Base-by-base conservation (phyloP, 1,140 invertebrate species). In the Dolichoris vasculosae region DNA sequence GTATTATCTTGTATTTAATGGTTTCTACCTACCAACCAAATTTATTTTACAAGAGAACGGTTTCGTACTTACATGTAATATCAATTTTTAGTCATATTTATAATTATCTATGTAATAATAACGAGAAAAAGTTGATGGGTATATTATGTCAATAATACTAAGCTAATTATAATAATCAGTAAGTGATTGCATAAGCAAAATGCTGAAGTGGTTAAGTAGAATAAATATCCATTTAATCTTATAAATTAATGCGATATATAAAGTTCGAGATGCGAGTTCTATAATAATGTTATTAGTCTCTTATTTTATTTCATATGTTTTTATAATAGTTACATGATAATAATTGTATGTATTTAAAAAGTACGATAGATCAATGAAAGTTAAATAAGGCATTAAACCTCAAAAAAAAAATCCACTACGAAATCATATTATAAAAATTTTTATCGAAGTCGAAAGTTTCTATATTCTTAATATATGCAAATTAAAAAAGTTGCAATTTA, bases 401-500 rank as follows among this genome's bases (percentile, higher is more conserved):
- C 13, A 26, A 4, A 59, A 23, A n/a, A n/a, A 59, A 59, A 59
- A 59, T 26, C 13, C 4, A 59, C 23, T 67, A 35, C 3, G 30
- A 69, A 38, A 69, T 69, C 11, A 35, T 35, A 32, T 67, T 38
- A 69, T 69, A 15, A 38, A 69, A 69, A 69, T 38, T 69, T 69
- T 20, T 4, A 73, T 3, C 11, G n/a, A 43, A 73, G 69, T 73
- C 11, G 2, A 38, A 43, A 73, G 40, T 43, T 73, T 43, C 20
- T 32, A 43, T 73, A 43, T n/a, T 73, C 38, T 73, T 73, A 73
- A 73, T 43, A 73, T 73, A 73, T 43, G 40, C 43, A 73, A 73
- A 73, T 73, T 26, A 11, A 73, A 43, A 43, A 73, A 73, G 20
- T 73, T 73, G 35, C 38, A 43, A n/a, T 73, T 23, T 43, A 73